Base-by-base conservation (phyloP, 1,140 invertebrate species). In the Melanaphis sacchari region DNA sequence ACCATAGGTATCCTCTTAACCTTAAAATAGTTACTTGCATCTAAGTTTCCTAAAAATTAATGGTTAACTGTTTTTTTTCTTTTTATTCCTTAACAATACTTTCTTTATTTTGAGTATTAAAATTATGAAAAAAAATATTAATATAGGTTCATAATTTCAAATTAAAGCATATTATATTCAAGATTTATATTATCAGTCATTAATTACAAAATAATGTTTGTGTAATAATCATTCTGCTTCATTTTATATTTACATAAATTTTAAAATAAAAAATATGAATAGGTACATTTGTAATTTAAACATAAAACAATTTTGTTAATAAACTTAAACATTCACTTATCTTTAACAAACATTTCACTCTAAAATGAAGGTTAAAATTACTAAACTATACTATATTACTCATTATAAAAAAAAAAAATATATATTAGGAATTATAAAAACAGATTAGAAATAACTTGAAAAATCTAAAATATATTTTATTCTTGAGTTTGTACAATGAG, bases 401-500 rank as follows among this genome's bases (percentile, higher is more conserved):
- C 22, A 18, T 38, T 43, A 52, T 38, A 52, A 89, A 89, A 87
- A 87, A 85, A 90, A 90, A 36, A 90, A 21, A 40, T n/a, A 90
- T 40, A 90, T 0, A 76, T 76, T 43, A 91, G 24, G 41, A 91
- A 76, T 43, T 76, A 0, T 31, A 2, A 91, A 91, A 91, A 91
- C 43, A 36, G 21, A 90, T 54, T 41, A 91, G n/a, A 66, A 26
- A 26, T 26, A 7, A 46, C 5, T 49, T 36, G 6, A 40, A 84
- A 1, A 31, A 49, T 21, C 9, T 31, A 66, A 31, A 93, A 93
- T 18, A 22, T 85, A 26, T 0, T 40, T 93, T 38, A 93, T 93
- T 90, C 54, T 85, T 93, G 90, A 38, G 95, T 96, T 94, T 96
- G 96, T n/a, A 96, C 96, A 94, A 96, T 96, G 1, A 96, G 95